Percentiles rank a stretch among this genome's conserved stretches.
These are phyloP conservation scores for Varanus komodoensis DNA, from an alignment of 2,113 vertebrate species.

Conservation along the genomic window DNA sequence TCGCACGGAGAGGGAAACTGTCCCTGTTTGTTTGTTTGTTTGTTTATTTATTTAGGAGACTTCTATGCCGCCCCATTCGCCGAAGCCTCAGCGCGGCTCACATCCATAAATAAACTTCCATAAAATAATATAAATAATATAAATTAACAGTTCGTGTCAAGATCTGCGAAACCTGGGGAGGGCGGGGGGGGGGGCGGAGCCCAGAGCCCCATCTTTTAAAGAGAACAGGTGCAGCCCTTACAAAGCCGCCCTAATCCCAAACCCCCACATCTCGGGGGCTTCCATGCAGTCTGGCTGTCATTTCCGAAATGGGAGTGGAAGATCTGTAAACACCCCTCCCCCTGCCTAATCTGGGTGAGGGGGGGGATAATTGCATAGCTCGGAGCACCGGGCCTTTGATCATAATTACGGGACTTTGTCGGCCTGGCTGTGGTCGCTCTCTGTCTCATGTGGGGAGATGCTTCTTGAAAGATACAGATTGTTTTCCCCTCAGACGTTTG, in stretches of 20 bases:
- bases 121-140: no score
- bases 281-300: slow-evolving; percentile 54
- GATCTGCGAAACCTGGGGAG: slow-evolving; percentile 10
- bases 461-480: slow-evolving; percentile 59
- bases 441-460: slow-evolving; percentile 50
- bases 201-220: neutral
- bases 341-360: slow-evolving; percentile 43
- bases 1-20: neutral
- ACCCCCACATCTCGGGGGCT: slow-evolving; percentile 27
- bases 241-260: slow-evolving; percentile 29
- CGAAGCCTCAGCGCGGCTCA: no score
- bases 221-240: slow-evolving; percentile 55
- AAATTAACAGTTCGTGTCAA: no score
- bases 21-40: no score
- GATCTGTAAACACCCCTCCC: slow-evolving; percentile 68
- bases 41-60: no score
- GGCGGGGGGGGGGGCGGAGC: neutral
- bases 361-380: slow-evolving; percentile 63
- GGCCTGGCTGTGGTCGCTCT: slow-evolving; percentile 54
- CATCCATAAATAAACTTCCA: no score
- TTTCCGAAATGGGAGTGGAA: slow-evolving; percentile 68
- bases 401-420: slow-evolving; percentile 63
- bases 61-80: no score
- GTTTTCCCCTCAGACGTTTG: neutral
- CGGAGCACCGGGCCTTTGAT: slow-evolving; percentile 70